Conservation (phyloP, 1,140 invertebrate genomes). For the Phthorimaea operculella region DNA sequence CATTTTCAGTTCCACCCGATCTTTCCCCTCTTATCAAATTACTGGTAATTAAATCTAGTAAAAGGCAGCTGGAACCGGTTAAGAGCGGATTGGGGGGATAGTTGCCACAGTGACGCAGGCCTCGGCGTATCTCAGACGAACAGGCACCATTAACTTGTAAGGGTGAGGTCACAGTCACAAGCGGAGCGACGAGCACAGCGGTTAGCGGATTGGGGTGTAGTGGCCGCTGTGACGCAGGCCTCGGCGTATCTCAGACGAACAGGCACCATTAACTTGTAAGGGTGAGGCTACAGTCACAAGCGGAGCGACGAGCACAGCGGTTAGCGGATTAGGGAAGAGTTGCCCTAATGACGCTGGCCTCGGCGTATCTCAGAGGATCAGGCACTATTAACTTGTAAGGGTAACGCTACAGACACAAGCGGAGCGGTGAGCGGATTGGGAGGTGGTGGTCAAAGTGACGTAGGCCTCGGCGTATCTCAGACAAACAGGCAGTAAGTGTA, state of each 20-base stretch:
- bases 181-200: neutral
- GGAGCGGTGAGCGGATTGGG: no score
- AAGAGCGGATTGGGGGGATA: neutral
- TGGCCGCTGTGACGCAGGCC: no score
- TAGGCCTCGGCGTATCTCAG: no score
- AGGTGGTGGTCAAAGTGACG: no score
- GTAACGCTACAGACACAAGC: no score
- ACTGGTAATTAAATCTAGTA: neutral
- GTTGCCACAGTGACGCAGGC: constrained; percentile 28
- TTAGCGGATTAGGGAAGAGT: no score
- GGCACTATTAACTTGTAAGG: no score
- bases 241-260: neutral
- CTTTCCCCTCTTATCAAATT: neutral
- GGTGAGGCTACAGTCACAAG: neutral
- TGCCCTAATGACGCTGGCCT: no score
- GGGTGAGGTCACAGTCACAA: constrained; percentile 7
- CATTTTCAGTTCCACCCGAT: no score
- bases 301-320: neutral
- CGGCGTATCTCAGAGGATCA: no score
- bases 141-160: constrained; percentile 44
- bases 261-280: constrained; percentile 33
- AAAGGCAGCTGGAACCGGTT: neutral
- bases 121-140: constrained; percentile 36
- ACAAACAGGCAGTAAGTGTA: no score
- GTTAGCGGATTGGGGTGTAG: no score